A percentile compares a stretch with the other conserved stretches of the same genome.
Conservation (phyloP, 2,113 vertebrate genomes). For the Holacanthus passer region DNA sequence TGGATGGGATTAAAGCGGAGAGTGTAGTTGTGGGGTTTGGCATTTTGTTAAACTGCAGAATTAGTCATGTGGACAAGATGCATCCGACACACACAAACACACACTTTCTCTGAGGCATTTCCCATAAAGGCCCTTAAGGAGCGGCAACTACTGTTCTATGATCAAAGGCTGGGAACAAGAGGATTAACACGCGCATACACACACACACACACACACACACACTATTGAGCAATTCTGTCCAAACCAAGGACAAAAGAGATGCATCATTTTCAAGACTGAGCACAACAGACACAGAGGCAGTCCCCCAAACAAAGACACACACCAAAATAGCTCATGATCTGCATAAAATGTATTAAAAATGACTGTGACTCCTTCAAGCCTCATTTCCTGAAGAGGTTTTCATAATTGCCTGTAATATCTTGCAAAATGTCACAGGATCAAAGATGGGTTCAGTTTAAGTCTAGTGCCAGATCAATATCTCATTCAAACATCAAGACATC, state of each 20-base stretch:
- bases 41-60: conserved; percentile 33
- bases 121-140: conserved; percentile 21
- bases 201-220: conserved; percentile 24
- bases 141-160: conserved; percentile 25
- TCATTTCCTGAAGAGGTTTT: not conserved
- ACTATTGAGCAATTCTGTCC: conserved; percentile 22
- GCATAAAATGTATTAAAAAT: conserved; percentile 5
- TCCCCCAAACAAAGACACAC: not conserved
- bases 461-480: conserved; percentile 42
- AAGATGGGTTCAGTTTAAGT: conserved; percentile 17
- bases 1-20: conserved; percentile 1
- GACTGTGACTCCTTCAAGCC: not conserved
- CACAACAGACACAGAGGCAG: conserved; percentile 20
- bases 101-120: conserved; percentile 40
- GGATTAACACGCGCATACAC: conserved; percentile 25
- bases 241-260: conserved; percentile 56
- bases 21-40: conserved; percentile 1
- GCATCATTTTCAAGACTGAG: conserved; percentile 10
- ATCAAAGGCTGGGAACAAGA: conserved; percentile 58
- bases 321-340: not conserved
- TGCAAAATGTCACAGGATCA: not conserved
- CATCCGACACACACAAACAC: not conserved
- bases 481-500: not conserved
- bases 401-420: not conserved
- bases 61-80: conserved; percentile 44